Percentiles rank a stretch among this genome's conserved stretches.
phyloP scores from a whole-genome alignment of 2,888 invertebrate genomes.

The Temnothorax rugatulus region DNA sequence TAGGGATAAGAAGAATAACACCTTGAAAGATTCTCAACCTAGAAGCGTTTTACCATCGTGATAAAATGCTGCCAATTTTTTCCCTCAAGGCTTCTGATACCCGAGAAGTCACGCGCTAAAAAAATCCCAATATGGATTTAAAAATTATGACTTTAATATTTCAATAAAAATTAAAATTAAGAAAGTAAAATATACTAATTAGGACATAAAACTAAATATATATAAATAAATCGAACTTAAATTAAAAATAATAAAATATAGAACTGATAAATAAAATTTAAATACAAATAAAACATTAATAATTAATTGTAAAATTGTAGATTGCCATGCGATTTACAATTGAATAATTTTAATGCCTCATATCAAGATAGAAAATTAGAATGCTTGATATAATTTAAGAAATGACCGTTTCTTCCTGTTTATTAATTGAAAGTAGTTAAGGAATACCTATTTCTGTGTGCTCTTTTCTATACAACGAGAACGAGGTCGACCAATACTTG shows the following conservation, averaged over 20 bases:
- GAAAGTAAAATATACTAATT: background rate
- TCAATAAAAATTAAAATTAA: background rate
- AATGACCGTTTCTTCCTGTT: background rate
- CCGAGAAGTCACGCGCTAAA: background rate
- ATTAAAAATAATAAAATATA: background rate
- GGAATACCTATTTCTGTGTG: conserved; percentile 8
- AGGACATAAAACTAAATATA: background rate
- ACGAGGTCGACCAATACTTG: conserved; percentile 15
- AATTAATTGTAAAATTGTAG: background rate
- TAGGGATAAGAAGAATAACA: background rate
- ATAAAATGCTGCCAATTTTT: conserved; percentile 62
- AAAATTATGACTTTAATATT: background rate
- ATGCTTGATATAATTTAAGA: background rate
- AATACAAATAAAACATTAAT: background rate
- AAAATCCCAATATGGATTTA: background rate
- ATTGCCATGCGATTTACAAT: background rate
- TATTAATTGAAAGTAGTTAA: background rate
- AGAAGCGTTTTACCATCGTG: conserved; percentile 29
- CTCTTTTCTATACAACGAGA: conserved; percentile 19
- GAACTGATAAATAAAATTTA: background rate
- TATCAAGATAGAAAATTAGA: background rate
- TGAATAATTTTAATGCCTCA: background rate
- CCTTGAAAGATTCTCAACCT: conserved; percentile 39
- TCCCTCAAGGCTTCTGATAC: background rate
- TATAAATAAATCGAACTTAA: background rate